Conservation (phyloP, 2,113 vertebrate species). For the Antechinus flavipes region DNA sequence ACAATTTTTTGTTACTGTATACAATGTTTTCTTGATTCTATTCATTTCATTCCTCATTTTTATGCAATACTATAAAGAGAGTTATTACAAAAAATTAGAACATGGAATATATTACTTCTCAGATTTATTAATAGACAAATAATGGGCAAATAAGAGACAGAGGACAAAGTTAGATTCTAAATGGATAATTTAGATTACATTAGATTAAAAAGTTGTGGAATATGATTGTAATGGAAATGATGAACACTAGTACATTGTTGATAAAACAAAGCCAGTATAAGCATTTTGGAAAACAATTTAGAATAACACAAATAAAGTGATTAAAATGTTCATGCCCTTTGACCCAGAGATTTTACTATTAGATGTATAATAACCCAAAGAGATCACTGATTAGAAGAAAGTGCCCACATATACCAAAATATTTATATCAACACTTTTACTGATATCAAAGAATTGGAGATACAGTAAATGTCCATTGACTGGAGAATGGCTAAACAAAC, state of each 20-base stretch:
- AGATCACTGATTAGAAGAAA: not conserved
- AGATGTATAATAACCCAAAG: not conserved
- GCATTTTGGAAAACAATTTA: not conserved
- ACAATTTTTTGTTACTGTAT: too few species aligned
- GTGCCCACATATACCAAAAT: not conserved
- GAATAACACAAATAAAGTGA: not conserved
- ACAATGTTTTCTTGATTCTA: too few species aligned
- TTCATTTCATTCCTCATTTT: too few species aligned
- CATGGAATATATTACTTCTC: too few species aligned
- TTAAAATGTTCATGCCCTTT: not conserved
- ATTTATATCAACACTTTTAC: not conserved
- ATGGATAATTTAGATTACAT: too few species aligned
- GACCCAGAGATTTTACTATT: not conserved
- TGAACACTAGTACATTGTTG: not conserved
- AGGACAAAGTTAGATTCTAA: too few species aligned
- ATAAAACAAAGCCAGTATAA: not conserved
- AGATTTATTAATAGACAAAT: too few species aligned
- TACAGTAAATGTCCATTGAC: not conserved
- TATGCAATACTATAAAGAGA: too few species aligned
- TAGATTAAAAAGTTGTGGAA: too few species aligned
- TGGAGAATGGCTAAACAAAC: not conserved
- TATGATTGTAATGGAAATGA: too few species aligned
- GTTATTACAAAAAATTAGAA: too few species aligned
- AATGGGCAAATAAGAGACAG: too few species aligned
- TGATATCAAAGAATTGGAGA: not conserved